phyloP scores from a whole-genome alignment of 2,888 invertebrate species.

The Bombylius major region DNA sequence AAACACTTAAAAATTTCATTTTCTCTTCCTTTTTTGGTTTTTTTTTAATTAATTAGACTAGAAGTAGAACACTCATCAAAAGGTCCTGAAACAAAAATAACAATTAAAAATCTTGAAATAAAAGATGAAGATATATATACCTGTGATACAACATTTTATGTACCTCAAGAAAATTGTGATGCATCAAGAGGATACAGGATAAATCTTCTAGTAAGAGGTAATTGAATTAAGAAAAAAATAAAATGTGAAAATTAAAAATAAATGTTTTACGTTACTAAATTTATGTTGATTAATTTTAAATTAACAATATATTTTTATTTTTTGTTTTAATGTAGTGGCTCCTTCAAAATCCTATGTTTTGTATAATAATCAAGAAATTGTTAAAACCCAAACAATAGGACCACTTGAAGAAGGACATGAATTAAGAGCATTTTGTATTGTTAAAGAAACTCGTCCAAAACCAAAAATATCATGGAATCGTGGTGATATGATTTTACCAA shows the following conservation, averaged over 20 bases:
- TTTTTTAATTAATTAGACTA: slow-evolving; percentile 17
- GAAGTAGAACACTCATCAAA: slow-evolving; percentile 27
- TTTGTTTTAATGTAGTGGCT: slow-evolving; percentile 51
- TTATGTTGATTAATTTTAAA: neutral
- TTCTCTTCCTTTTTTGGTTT: no score
- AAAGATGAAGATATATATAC: slow-evolving; percentile 65
- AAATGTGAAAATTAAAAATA: neutral
- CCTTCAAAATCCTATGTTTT: slow-evolving; percentile 63
- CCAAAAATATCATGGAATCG: slow-evolving; percentile 79
- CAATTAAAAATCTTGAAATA: slow-evolving; percentile 40
- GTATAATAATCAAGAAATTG: slow-evolving; percentile 47
- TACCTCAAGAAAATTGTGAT: slow-evolving; percentile 60
- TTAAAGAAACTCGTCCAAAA: slow-evolving; percentile 71
- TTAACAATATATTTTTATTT: neutral
- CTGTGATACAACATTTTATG: slow-evolving; percentile 67
- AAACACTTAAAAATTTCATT: no score
- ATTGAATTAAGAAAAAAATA: neutral
- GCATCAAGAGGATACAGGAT: slow-evolving; percentile 55
- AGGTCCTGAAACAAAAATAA: slow-evolving; percentile 19
- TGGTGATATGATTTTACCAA: slow-evolving; percentile 50
- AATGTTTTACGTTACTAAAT: no score
- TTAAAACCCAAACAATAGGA: slow-evolving; percentile 33
- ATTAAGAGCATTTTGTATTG: slow-evolving; percentile 36
- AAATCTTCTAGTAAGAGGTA: slow-evolving; percentile 59
- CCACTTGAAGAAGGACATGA: slow-evolving; percentile 35